These are phyloP conservation scores for Ambastaia sidthimunki DNA, from an alignment of 2,797 vertebrate species.

Conservation along the genomic window DNA sequence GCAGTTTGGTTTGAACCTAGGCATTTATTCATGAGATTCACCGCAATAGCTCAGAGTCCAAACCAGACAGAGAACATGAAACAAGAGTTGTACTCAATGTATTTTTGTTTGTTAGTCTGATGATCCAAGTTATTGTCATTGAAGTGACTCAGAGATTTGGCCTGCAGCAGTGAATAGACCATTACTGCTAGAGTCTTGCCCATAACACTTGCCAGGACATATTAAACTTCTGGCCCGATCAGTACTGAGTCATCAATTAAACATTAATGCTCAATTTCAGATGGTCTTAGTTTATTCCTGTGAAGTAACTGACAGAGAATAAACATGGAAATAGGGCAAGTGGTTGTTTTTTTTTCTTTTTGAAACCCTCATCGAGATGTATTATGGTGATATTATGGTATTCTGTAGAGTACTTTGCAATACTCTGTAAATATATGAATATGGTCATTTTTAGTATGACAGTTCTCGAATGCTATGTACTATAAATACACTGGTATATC, in stretches of 20 bases:
- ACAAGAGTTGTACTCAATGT: not conserved
- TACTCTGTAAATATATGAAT: too few species aligned
- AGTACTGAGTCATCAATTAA: not conserved
- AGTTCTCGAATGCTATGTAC: too few species aligned
- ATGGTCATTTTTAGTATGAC: too few species aligned
- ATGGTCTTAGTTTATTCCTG: not conserved
- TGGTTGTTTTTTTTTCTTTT: too few species aligned
- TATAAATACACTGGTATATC: too few species aligned
- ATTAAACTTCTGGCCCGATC: slow-evolving; percentile 8
- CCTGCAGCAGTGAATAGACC: slow-evolving; percentile 51
- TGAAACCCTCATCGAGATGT: too few species aligned
- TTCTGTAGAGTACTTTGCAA: too few species aligned
- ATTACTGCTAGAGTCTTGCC: slow-evolving; percentile 35
- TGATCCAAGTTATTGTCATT: slow-evolving; percentile 59
- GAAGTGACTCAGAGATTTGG: slow-evolving; percentile 50
- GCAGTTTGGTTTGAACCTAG: too few species aligned
- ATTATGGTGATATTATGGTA: too few species aligned
- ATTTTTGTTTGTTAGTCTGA: slow-evolving; percentile 56
- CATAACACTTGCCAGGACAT: slow-evolving; percentile 29
- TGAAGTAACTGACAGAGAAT: not conserved
- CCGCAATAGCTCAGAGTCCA: not conserved
- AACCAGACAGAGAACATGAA: not conserved
- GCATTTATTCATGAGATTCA: not conserved
- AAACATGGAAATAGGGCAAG: too few species aligned
- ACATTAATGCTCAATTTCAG: not conserved